Evolutionary conservation across 1,140 invertebrate genomes (phyloP).

Genomic region (Conus ventricosus): DNA sequence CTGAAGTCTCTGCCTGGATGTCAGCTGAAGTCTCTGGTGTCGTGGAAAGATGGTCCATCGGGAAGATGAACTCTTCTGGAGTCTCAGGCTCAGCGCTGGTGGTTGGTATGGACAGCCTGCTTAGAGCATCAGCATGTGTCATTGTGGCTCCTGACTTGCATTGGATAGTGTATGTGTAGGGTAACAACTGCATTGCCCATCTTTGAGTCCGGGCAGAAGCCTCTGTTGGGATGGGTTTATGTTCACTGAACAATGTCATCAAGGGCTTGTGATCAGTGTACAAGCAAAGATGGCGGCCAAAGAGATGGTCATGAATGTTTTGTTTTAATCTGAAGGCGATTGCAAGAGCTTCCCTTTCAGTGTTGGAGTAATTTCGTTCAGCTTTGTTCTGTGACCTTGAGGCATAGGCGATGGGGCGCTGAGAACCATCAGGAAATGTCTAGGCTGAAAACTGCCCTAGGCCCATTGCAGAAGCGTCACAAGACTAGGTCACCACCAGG

Average conservation of each 20-base stretch:
- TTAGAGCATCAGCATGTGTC: slow-evolving; percentile 56
- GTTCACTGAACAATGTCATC: slow-evolving; percentile 50
- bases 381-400: slow-evolving; percentile 64
- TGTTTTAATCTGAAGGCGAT: slow-evolving; percentile 76
- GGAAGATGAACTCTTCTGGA: background rate
- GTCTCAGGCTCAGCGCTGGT: background rate
- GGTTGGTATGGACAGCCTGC: slow-evolving; percentile 52
- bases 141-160: slow-evolving; percentile 41
- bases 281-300: slow-evolving; percentile 63
- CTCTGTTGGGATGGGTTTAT: slow-evolving; percentile 52
- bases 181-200: slow-evolving; percentile 67
- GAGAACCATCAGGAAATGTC: slow-evolving; percentile 38
- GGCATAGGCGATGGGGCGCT: slow-evolving; percentile 70
- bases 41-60: background rate
- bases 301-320: slow-evolving; percentile 77
- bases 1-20: no score
- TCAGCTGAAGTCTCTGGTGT: background rate
- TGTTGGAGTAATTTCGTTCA: slow-evolving; percentile 72
- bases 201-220: slow-evolving; percentile 56
- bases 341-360: slow-evolving; percentile 74
- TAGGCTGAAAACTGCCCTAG: slow-evolving; percentile 46
- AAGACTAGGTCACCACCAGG: background rate
- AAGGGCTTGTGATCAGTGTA: slow-evolving; percentile 69
- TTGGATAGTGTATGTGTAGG: slow-evolving; percentile 69
- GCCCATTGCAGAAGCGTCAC: slow-evolving; percentile 40